Evolutionary conservation across 2,888 invertebrate species (phyloP), one percentile per base, ranked within the genome.

Genomic region (Aspidiotus rigidus): DNA sequence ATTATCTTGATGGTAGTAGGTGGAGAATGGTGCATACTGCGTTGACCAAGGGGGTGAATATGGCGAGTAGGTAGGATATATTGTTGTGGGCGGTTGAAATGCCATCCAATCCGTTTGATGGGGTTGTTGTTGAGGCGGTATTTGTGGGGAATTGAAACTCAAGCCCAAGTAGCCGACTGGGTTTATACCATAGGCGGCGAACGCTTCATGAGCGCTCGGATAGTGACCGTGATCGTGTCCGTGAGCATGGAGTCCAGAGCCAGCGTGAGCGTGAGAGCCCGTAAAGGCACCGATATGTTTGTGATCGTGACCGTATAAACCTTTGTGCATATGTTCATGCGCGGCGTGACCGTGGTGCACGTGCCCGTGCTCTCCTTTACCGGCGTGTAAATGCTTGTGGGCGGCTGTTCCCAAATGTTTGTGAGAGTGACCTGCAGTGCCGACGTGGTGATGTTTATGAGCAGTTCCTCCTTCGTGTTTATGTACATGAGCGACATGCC

Each of bases 141-240:
- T n/a, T n/a, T 49, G 49, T n/a, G 49, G 49, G 3, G 49, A n/a
- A 11, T 49, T 11, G 49, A 49, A 49, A 13, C 11, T 49, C 49
- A 49, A 49, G 49, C 11, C n/a, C 6, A 49, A n/a, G 49, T 49
- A 49, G 11, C 49, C 49, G 49, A 49, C 11, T 11, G 10, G 49
- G 49, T 49, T n/a, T 49, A 49, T 49, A n/a, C n/a, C 11, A n/a
- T n/a, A 11, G 49, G 11, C 49, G 49, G 49, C 49, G 49, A 49
- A 15, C 28, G 13, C 16, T 1, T 42, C 66, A 17, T 44, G 61
- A 7, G 44, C 70, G 55, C 16, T 11, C 1, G n/a, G 60, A 2
- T 17, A n/a, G 40, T 81, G 76, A 3, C 79, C 79, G 7, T 79
- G 75, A 7, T 80, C 79, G 71, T 82, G 82, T 71, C 81, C 81